Conservation (phyloP, 1,140 invertebrate species). For the Drosophila nigromelanica region DNA sequence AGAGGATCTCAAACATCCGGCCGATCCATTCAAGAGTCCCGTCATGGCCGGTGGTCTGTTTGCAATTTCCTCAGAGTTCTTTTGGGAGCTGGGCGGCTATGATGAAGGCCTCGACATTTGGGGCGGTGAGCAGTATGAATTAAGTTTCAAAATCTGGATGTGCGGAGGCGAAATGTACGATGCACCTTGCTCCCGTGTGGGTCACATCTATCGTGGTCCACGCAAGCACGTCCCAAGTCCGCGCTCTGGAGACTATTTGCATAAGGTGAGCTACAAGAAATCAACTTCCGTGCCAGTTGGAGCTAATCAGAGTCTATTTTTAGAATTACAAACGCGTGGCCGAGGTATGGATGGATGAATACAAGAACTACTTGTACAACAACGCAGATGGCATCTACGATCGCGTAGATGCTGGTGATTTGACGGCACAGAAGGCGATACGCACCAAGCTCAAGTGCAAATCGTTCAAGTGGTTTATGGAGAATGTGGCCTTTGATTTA, state of each 20-base stretch:
- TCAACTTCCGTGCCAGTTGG: neutral
- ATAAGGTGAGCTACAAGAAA: constrained; percentile 50
- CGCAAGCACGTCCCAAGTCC: constrained; percentile 63
- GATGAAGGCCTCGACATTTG: constrained; percentile 96
- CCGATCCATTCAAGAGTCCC: constrained; percentile 95
- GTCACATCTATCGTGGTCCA: constrained; percentile 92
- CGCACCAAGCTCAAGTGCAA: constrained; percentile 93
- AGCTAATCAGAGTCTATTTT: constrained; percentile 14
- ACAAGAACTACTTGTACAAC: constrained; percentile 94
- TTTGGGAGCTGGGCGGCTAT: constrained; percentile 98
- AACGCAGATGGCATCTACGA: constrained; percentile 90
- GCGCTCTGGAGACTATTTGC: constrained; percentile 68
- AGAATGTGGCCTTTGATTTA: constrained; percentile 96
- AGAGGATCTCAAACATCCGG: constrained; percentile 91
- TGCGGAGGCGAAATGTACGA: constrained; percentile 96
- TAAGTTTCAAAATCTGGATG: constrained; percentile 98
- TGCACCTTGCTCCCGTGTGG: constrained; percentile 96
- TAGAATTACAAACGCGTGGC: constrained; percentile 95
- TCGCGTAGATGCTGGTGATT: constrained; percentile 91
- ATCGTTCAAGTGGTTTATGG: constrained; percentile 98
- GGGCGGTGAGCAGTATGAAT: constrained; percentile 99
- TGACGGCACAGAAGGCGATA: constrained; percentile 91
- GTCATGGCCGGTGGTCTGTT: constrained; percentile 98
- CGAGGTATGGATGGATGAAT: constrained; percentile 99
- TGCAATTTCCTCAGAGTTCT: constrained; percentile 95